phyloP scores from a whole-genome alignment of 1,140 invertebrate species.

The Drosophila mauritiana region DNA sequence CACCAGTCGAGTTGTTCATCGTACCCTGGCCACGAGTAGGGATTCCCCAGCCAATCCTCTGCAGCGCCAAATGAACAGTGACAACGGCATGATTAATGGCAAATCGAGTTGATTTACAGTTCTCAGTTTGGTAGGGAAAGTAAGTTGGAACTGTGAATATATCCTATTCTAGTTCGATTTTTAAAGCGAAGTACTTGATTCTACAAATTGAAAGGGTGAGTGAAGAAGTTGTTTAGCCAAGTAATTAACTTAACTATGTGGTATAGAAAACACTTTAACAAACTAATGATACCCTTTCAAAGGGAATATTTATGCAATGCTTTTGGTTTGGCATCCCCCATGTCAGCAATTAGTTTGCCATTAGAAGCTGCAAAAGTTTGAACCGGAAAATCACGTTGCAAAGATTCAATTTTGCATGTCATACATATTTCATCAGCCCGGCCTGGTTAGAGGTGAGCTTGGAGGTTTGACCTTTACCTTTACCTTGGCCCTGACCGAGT shows the following conservation, averaged over 20 bases:
- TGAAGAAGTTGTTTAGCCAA: no score
- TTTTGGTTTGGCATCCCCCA: background rate
- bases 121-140: background rate
- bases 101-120: conserved; percentile 5
- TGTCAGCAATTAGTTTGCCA: conserved; percentile 7
- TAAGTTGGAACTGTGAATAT: background rate
- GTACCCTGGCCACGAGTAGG: conserved; percentile 16
- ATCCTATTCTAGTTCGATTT: background rate
- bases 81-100: conserved; percentile 25
- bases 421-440: conserved; percentile 55
- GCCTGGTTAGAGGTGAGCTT: conserved; percentile 12
- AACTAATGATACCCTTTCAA: background rate
- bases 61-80: conserved; percentile 6
- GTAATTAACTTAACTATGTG: no score
- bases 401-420: conserved; percentile 52
- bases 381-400: conserved; percentile 19
- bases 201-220: no score
- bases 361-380: conserved; percentile 32
- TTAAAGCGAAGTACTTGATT: background rate
- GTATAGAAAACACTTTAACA: background rate
- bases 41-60: conserved; percentile 21
- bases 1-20: conserved; percentile 15
- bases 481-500: conserved; percentile 64
- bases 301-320: background rate
- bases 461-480: conserved; percentile 53